phyloP scores from a whole-genome alignment of 2,888 invertebrate species.

The Villa cingulata region DNA sequence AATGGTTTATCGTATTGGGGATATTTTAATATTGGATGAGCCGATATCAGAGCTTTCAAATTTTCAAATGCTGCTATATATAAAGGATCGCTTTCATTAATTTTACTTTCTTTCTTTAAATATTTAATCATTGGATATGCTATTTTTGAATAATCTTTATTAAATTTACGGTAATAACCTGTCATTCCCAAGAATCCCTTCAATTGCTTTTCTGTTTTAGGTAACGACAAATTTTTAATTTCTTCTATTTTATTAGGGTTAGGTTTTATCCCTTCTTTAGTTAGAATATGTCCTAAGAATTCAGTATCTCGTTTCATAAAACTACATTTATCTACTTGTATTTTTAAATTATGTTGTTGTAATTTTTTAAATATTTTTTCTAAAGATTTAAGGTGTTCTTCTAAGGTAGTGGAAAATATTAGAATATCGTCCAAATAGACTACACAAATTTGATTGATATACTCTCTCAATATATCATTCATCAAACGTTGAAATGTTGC shows the following conservation, averaged over 20 bases:
- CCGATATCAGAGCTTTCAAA: conserved; percentile 8
- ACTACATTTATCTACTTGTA: conserved; percentile 12
- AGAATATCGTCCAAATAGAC: conserved; percentile 9
- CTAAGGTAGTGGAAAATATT: conserved; percentile 10
- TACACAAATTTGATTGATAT: conserved; percentile 10
- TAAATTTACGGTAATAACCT: conserved; percentile 12
- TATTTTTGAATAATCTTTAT: no score
- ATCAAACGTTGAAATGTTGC: conserved; percentile 9
- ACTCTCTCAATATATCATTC: conserved; percentile 9
- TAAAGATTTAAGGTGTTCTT: conserved; percentile 12
- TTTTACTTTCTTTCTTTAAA: no score
- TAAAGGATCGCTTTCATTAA: conserved; percentile 10
- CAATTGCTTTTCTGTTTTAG: conserved; percentile 11
- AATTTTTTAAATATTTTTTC: conserved; percentile 11
- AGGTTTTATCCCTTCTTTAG: conserved; percentile 10
- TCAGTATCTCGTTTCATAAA: conserved; percentile 7
- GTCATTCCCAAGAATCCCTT: no score
- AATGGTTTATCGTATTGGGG: no score
- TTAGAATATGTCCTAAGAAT: conserved; percentile 10
- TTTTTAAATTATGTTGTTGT: conserved; percentile 11
- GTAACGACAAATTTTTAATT: conserved; percentile 7
- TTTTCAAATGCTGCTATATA: conserved; percentile 12
- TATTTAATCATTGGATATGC: no score
- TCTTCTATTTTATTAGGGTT: conserved; percentile 10
- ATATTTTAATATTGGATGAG: conserved; percentile 12